Percentiles rank a stretch among this genome's conserved stretches.
These are phyloP conservation scores for Siphlonurus alternatus DNA, from an alignment of 2,888 invertebrate genomes.

Conservation along the genomic window DNA sequence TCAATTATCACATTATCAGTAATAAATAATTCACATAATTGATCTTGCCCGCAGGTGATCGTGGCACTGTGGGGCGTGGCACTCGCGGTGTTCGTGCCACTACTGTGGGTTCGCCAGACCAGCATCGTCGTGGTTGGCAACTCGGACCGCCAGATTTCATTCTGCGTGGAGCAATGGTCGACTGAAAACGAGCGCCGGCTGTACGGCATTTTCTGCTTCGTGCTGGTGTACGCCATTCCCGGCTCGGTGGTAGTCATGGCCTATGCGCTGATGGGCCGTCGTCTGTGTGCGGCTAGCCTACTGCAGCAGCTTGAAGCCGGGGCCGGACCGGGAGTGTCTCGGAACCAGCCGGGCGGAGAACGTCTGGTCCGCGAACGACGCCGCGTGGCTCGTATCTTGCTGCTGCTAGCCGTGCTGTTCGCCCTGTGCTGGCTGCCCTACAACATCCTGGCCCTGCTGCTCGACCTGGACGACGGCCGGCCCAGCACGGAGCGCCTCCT, in stretches of 20 bases:
- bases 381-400: constrained; percentile 55
- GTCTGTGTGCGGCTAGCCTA: constrained; percentile 38
- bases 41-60: no score
- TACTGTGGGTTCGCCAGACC: constrained; percentile 33
- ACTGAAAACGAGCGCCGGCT: constrained; percentile 35
- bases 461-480: constrained; percentile 36
- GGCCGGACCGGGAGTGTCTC: not conserved
- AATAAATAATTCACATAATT: no score
- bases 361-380: constrained; percentile 50
- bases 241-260: constrained; percentile 31
- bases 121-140: constrained; percentile 18
- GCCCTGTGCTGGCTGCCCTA: constrained; percentile 66
- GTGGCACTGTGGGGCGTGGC: constrained; percentile 46
- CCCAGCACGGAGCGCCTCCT: constrained; percentile 7
- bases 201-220: constrained; percentile 50
- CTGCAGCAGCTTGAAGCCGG: not conserved
- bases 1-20: no score
- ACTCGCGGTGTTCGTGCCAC: constrained; percentile 46
- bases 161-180: constrained; percentile 49
- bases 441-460: constrained; percentile 46
- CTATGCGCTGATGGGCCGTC: constrained; percentile 51
- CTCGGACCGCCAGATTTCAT: constrained; percentile 27
- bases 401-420: constrained; percentile 54
- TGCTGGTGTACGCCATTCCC: constrained; percentile 58
- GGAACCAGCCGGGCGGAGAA: constrained; percentile 10